Conservation (phyloP, 2,113 vertebrate species). For the Hassar affinis region DNA sequence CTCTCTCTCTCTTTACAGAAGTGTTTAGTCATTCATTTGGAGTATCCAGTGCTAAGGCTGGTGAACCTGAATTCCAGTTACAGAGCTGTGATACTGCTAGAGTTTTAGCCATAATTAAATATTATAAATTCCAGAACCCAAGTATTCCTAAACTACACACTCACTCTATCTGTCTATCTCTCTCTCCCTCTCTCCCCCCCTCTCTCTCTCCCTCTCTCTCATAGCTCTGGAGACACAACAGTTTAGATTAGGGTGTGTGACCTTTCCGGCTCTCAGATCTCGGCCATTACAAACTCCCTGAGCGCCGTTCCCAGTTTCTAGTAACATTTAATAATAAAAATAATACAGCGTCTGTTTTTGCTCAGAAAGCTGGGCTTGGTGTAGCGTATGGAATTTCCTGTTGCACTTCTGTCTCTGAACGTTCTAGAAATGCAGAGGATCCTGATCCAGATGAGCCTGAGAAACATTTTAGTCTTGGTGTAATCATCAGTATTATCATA, state of each 20-base stretch:
- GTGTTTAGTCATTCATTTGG: no score
- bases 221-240: not conserved
- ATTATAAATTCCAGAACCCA: no score
- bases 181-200: no score
- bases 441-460: not conserved
- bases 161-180: no score
- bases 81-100: no score
- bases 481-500: no score
- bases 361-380: constrained; percentile 21
- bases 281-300: not conserved
- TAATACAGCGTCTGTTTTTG: constrained; percentile 29
- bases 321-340: constrained; percentile 28
- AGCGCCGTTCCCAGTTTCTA: not conserved
- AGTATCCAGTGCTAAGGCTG: no score
- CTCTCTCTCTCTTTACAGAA: not conserved
- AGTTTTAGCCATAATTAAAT: no score
- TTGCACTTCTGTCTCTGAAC: not conserved
- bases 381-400: constrained; percentile 34
- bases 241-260: not conserved
- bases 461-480: not conserved
- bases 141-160: no score
- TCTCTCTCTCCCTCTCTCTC: not conserved
- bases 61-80: no score
- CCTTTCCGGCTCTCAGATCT: not conserved
- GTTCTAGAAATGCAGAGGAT: not conserved